phyloP scores from a whole-genome alignment of 2,888 invertebrate species.

The Eudasyphora cyanicolor region DNA sequence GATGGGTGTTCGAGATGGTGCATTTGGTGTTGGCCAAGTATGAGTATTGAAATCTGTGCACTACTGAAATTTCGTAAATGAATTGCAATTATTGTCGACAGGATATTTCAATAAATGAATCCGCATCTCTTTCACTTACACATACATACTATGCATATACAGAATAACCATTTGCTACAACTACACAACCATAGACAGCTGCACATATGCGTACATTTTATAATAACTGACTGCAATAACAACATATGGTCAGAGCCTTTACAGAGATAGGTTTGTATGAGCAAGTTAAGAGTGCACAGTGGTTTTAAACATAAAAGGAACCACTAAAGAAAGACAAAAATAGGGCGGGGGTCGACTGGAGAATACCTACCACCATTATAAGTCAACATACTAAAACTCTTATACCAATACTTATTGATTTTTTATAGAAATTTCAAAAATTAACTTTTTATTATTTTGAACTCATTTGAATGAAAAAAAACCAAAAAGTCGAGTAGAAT shows the following conservation, averaged over 20 bases:
- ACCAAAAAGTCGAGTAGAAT: no score
- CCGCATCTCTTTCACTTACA: conserved; percentile 31
- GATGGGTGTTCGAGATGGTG: not conserved
- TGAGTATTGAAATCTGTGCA: conserved; percentile 30
- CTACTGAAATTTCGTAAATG: conserved; percentile 46
- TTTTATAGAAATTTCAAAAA: no score
- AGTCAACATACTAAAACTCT: no score
- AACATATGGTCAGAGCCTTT: conserved; percentile 3
- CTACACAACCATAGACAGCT: not conserved
- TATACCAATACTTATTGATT: no score
- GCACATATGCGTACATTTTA: not conserved
- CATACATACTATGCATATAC: not conserved
- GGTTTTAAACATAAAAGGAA: not conserved
- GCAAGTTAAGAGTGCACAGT: not conserved
- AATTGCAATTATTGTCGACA: conserved; percentile 55
- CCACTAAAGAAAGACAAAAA: no score
- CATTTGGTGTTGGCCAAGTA: conserved; percentile 9
- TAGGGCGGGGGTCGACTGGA: no score
- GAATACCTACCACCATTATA: no score
- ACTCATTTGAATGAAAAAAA: no score
- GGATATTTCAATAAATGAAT: conserved; percentile 56
- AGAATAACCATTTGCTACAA: not conserved
- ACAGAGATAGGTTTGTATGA: not conserved
- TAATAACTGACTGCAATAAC: conserved; percentile 33
- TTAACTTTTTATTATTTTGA: no score